These are phyloP conservation scores for Odontamblyopus lacepedii DNA, from an alignment of 2,797 vertebrate species.

Conservation along the genomic window DNA sequence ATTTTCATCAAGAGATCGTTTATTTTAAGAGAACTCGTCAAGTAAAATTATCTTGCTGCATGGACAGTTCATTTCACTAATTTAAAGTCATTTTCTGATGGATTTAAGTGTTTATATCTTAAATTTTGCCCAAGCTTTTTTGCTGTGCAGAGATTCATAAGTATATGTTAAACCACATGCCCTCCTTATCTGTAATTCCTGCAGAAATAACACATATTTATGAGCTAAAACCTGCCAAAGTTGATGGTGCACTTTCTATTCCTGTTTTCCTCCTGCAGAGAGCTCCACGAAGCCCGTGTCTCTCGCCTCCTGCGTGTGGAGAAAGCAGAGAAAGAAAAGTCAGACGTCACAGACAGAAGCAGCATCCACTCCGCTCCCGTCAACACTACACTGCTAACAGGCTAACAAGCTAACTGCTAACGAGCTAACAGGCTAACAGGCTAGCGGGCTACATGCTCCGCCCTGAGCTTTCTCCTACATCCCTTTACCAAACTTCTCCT, in stretches of 20 bases:
- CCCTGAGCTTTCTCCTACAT: conserved; percentile 16
- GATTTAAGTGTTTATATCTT: no score
- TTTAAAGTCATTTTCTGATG: no score
- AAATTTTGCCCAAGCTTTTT: no score
- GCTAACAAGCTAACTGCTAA: conserved; percentile 20
- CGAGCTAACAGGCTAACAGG: background rate
- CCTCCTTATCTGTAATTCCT: no score
- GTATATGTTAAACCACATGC: no score
- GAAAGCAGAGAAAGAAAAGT: conserved; percentile 50
- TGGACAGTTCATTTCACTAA: no score
- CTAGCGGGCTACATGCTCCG: conserved; percentile 30
- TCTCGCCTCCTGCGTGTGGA: background rate
- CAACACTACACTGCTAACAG: conserved; percentile 37
- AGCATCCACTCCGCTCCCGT: conserved; percentile 56
- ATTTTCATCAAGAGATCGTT: no score
- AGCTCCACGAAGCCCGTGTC: background rate
- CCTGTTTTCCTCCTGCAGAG: background rate
- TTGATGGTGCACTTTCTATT: background rate
- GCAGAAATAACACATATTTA: no score
- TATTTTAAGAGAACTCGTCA: no score
- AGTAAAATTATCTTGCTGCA: no score
- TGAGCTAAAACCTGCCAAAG: no score
- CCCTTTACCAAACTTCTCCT: background rate
- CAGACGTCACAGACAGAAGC: conserved; percentile 63
- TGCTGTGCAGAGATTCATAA: no score